A percentile compares a stretch with the other conserved stretches of the same genome.
Evolutionary conservation across 2,888 invertebrate genomes (phyloP).

Genomic region (Thera obeliscata): DNA sequence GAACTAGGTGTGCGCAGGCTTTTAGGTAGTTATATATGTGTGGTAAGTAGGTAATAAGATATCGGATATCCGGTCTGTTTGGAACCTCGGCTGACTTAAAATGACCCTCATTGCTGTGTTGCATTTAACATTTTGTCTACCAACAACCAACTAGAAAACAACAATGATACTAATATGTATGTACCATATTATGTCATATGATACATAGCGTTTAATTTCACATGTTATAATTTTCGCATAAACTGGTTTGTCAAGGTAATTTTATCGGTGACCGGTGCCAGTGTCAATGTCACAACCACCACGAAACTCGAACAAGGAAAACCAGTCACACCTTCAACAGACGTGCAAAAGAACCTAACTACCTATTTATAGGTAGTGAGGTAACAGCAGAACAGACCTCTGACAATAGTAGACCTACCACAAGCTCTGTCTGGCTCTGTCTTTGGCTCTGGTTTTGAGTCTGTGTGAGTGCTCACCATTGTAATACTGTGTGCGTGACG

Average conservation of each 20-base stretch:
- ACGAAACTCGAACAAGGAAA: conserved; percentile 65
- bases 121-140: neutral
- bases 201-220: neutral
- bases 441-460: too few species aligned
- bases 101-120: neutral
- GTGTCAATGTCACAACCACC: conserved; percentile 61
- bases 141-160: neutral
- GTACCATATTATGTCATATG: too few species aligned
- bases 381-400: too few species aligned
- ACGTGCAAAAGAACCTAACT: too few species aligned
- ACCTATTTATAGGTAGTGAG: too few species aligned
- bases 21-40: too few species aligned
- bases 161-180: neutral
- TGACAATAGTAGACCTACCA: too few species aligned
- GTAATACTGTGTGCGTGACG: too few species aligned
- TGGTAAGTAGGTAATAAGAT: neutral
- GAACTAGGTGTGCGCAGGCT: too few species aligned
- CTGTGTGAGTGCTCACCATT: too few species aligned
- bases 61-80: neutral
- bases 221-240: neutral
- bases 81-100: neutral
- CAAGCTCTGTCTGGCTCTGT: too few species aligned
- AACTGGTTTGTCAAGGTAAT: conserved; percentile 17
- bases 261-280: conserved; percentile 47
- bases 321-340: conserved; percentile 45